These are phyloP conservation scores for Salvelinus sp. DNA, from an alignment of 2,113 vertebrate genomes.

Conservation along the genomic window DNA sequence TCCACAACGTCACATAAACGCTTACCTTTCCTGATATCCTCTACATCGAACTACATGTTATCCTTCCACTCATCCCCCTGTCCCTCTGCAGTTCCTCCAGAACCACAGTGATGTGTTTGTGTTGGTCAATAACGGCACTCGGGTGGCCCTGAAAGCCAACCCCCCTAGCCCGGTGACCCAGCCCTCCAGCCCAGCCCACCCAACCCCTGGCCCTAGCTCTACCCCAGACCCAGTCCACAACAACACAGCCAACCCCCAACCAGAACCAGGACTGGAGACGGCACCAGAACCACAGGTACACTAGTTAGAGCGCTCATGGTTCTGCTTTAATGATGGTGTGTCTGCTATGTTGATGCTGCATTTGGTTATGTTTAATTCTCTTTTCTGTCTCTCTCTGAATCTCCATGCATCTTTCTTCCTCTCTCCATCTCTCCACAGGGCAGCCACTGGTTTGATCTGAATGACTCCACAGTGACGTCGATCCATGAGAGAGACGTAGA, in stretches of 20 bases:
- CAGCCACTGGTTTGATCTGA: slow-evolving; percentile 93
- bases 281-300: neutral
- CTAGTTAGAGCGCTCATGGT: neutral
- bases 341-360: neutral
- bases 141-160: slow-evolving; percentile 75
- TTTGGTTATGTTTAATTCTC: slow-evolving; percentile 5
- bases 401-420: slow-evolving; percentile 23
- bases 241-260: slow-evolving; percentile 25
- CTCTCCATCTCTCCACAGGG: slow-evolving; percentile 37
- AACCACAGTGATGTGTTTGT: slow-evolving; percentile 84
- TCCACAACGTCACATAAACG: neutral
- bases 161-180: slow-evolving; percentile 39
- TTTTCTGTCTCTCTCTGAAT: slow-evolving; percentile 45
- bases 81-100: slow-evolving; percentile 83
- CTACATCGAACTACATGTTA: neutral
- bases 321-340: neutral
- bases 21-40: neutral
- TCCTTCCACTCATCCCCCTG: neutral
- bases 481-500: slow-evolving; percentile 87
- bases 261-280: slow-evolving; percentile 23
- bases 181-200: slow-evolving; percentile 36
- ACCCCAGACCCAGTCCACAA: slow-evolving; percentile 6
- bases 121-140: slow-evolving; percentile 77
- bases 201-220: slow-evolving; percentile 7
- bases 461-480: slow-evolving; percentile 87